phyloP scores from a whole-genome alignment of 2,888 invertebrate species.

The Drosophila sordidula region DNA sequence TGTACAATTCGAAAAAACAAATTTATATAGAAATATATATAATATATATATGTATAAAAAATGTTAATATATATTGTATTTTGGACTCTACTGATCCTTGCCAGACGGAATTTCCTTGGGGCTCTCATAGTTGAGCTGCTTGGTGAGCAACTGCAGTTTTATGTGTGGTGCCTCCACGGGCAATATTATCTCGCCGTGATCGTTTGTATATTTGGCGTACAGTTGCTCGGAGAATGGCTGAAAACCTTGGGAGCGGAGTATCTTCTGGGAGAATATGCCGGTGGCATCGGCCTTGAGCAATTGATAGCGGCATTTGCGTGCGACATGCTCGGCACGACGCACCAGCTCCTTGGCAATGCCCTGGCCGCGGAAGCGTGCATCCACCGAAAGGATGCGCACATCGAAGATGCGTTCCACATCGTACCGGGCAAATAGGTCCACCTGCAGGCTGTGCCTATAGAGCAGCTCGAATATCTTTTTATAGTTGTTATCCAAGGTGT shows the following conservation, averaged over 20 bases:
- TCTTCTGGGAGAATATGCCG: conserved; percentile 91
- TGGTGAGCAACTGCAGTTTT: conserved; percentile 89
- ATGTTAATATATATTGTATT: neutral
- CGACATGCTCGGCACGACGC: conserved; percentile 88
- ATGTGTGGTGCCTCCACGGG: conserved; percentile 88
- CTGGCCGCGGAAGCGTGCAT: conserved; percentile 88
- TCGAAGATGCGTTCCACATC: conserved; percentile 90
- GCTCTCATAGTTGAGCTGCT: conserved; percentile 54
- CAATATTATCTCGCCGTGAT: conserved; percentile 87
- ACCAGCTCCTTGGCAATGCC: conserved; percentile 91
- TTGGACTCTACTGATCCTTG: conserved; percentile 14
- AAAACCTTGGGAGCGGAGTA: conserved; percentile 89
- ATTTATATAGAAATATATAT: conserved; percentile 13
- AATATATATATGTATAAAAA: conserved; percentile 11
- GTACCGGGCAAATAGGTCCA: conserved; percentile 89
- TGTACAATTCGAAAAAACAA: conserved; percentile 7
- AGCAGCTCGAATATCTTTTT: conserved; percentile 92
- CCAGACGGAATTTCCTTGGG: conserved; percentile 2
- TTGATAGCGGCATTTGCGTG: conserved; percentile 88
- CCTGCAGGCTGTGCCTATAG: conserved; percentile 89
- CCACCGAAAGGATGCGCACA: conserved; percentile 92
- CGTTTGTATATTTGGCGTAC: conserved; percentile 90
- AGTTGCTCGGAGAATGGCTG: conserved; percentile 88
- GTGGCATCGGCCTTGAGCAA: conserved; percentile 93
- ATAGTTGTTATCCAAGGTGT: conserved; percentile 89